Conservation (phyloP, 2,113 vertebrate genomes). For the Casuarius casuarius region DNA sequence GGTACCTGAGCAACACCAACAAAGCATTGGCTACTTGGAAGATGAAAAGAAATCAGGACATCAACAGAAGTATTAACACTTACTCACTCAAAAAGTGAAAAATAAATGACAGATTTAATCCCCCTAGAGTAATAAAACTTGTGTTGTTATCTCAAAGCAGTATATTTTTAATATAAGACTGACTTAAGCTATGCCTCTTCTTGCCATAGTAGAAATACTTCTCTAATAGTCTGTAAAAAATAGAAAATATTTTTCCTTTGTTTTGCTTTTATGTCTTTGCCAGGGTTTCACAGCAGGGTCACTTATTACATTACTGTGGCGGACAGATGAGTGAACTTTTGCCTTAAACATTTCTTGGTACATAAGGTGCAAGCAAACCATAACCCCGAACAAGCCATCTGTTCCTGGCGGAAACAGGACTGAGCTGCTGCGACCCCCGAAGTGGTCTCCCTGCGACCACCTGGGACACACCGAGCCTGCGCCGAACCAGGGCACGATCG, state of each 20-base stretch:
- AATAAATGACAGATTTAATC: neutral
- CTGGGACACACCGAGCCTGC: no score
- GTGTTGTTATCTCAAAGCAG: neutral
- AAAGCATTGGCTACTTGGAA: neutral
- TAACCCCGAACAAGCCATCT: no score
- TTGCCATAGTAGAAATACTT: neutral
- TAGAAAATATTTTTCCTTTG: accelerated
- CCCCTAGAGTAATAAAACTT: neutral
- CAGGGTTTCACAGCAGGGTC: neutral
- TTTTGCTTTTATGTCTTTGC: neutral
- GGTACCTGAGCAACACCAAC: neutral
- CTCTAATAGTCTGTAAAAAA: neutral
- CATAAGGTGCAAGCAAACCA: no score
- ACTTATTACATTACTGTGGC: neutral
- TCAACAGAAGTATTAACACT: neutral
- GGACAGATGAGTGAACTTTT: no score
- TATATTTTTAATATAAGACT: neutral
- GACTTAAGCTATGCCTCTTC: neutral
- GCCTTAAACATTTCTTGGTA: no score
- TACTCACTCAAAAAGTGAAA: neutral
- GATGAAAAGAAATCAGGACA: neutral
- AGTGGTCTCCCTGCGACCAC: no score
- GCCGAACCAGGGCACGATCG: no score
- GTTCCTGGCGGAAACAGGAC: no score
- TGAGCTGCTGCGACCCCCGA: no score